Conservation (phyloP, 1,140 invertebrate species). For the Thaumatotibia leucotreta region DNA sequence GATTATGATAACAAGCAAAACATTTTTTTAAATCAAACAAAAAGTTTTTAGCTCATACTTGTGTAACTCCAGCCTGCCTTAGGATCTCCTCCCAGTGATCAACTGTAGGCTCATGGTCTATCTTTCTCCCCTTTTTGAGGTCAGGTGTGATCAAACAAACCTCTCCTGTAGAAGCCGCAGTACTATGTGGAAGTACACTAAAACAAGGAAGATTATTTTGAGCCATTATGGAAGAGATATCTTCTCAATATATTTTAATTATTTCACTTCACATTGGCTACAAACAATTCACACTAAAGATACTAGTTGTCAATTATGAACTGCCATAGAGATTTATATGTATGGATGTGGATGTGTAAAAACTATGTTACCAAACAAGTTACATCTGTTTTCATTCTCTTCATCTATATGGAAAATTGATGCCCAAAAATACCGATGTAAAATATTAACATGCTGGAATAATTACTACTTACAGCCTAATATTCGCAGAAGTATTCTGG, state of each 20-base stretch:
- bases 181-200: conserved; percentile 59
- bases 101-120: conserved; percentile 79
- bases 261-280: too few relatives aligned
- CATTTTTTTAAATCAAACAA: neutral
- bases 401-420: too few relatives aligned
- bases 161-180: conserved; percentile 65
- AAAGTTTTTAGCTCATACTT: conserved; percentile 54
- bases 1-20: neutral
- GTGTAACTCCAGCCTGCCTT: conserved; percentile 65
- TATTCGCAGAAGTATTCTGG: conserved; percentile 46
- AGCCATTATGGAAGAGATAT: neutral
- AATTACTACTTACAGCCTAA: conserved; percentile 53
- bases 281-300: too few relatives aligned
- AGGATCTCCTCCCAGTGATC: conserved; percentile 78
- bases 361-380: too few relatives aligned
- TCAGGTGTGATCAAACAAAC: conserved; percentile 77
- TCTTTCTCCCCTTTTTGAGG: conserved; percentile 71
- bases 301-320: too few relatives aligned
- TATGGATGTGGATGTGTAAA: too few relatives aligned
- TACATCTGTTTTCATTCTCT: too few relatives aligned
- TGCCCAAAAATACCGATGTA: too few relatives aligned
- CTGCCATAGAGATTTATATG: too few relatives aligned
- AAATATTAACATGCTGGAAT: neutral
- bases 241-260: too few relatives aligned
- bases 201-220: conserved; percentile 20